Evolutionary conservation across 2,113 vertebrate species (phyloP).

Genomic region (Rhinoptilus africanus): DNA sequence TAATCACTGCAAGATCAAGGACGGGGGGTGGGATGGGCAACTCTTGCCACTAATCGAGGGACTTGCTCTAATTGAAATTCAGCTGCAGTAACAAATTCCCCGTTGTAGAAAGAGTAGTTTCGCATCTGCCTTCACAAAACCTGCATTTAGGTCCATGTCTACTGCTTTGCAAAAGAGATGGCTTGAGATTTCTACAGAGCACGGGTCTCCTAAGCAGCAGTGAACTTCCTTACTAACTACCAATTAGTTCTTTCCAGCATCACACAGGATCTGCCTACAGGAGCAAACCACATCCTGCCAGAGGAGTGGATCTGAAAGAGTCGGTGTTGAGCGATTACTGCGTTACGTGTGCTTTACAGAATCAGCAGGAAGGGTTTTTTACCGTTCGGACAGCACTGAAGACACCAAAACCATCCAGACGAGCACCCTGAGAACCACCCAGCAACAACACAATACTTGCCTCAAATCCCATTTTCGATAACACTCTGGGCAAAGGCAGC

Average conservation of each 20-base stretch:
- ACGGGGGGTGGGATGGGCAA: neutral
- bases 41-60: neutral
- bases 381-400: neutral
- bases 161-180: neutral
- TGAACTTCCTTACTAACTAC: neutral
- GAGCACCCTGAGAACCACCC: neutral
- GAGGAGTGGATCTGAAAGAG: neutral
- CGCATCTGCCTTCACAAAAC: neutral
- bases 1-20: neutral
- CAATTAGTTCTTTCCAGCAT: neutral
- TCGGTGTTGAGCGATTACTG: neutral
- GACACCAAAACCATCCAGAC: neutral
- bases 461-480: neutral
- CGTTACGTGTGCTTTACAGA: neutral
- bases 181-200: neutral
- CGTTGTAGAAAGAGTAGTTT: neutral
- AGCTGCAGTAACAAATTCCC: neutral
- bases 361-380: neutral
- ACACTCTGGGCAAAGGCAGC: neutral
- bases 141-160: neutral
- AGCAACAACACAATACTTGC: neutral
- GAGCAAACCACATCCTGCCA: neutral
- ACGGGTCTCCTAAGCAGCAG: neutral
- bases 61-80: neutral
- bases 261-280: fast-evolving